phyloP scores from a whole-genome alignment of 2,888 invertebrate species.

The Chrysolina haemoptera region DNA sequence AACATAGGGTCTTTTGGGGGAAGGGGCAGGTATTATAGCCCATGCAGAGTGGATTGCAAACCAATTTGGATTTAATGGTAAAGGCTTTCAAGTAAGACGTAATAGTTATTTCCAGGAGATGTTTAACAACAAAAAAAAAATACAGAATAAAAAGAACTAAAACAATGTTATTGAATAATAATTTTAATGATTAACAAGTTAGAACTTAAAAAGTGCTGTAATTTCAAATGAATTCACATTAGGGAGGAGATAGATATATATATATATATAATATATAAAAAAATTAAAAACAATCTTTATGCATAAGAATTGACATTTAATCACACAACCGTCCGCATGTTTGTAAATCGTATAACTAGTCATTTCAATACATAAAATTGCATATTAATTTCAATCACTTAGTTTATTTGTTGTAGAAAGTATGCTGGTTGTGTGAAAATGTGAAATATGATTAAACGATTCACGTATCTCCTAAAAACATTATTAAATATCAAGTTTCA shows the following conservation, averaged over 20 bases:
- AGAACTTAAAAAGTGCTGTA: constrained; percentile 68
- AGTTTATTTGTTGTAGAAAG: constrained; percentile 52
- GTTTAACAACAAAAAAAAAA: constrained; percentile 65
- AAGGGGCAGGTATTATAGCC: constrained; percentile 63
- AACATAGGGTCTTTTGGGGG: constrained; percentile 62
- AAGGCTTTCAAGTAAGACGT: constrained; percentile 60
- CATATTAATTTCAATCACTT: constrained; percentile 45
- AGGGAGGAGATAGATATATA: constrained; percentile 57
- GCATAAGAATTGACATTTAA: constrained; percentile 62
- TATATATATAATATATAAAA: constrained; percentile 58
- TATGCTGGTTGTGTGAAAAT: constrained; percentile 68
- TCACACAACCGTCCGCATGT: constrained; percentile 66
- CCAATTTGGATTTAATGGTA: constrained; percentile 65
- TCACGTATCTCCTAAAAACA: constrained; percentile 71
- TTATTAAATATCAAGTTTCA: constrained; percentile 71
- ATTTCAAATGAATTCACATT: constrained; percentile 67
- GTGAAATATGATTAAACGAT: constrained; percentile 68
- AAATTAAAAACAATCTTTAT: constrained; percentile 58
- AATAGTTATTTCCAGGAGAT: constrained; percentile 55
- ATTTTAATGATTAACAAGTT: constrained; percentile 70
- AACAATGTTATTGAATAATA: constrained; percentile 69
- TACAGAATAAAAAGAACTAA: constrained; percentile 65
- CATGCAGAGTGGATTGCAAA: constrained; percentile 68
- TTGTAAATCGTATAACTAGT: constrained; percentile 1
- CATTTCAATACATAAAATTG: constrained; percentile 44